Evolutionary conservation across 2,888 invertebrate species (phyloP).

Genomic region (Oeneis ivallda): DNA sequence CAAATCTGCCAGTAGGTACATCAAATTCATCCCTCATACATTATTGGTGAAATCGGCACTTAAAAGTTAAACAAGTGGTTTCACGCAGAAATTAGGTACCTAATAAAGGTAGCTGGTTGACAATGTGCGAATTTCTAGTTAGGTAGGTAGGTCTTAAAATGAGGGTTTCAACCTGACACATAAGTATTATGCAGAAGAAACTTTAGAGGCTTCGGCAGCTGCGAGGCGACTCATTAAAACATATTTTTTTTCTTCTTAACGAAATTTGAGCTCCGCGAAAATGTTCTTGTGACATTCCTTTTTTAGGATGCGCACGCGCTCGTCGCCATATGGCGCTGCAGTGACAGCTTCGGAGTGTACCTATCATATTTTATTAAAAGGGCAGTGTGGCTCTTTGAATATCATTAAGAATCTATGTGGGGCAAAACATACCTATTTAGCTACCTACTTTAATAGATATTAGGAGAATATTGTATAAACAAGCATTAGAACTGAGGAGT

Average conservation of each 20-base stretch:
- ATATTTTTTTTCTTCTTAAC: slow-evolving; percentile 51
- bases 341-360: slow-evolving; percentile 17
- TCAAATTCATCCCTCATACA: too few relatives aligned
- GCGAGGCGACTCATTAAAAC: slow-evolving; percentile 53
- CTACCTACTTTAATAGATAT: neutral
- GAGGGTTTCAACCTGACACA: neutral
- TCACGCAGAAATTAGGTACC: too few relatives aligned
- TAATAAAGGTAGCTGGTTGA: neutral
- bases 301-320: slow-evolving; percentile 67
- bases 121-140: neutral
- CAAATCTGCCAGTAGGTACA: too few relatives aligned
- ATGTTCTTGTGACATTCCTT: slow-evolving; percentile 54
- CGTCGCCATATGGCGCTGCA: slow-evolving; percentile 62
- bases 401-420: slow-evolving; percentile 1
- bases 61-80: too few relatives aligned
- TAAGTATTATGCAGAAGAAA: slow-evolving; percentile 68
- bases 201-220: slow-evolving; percentile 71
- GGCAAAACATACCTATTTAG: neutral
- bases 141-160: neutral
- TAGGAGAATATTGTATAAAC: neutral
- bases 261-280: slow-evolving; percentile 74
- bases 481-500: too few relatives aligned
- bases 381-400: neutral
- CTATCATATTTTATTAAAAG: slow-evolving; percentile 13
- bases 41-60: too few relatives aligned